Evolutionary conservation across 2,113 vertebrate genomes (phyloP).

Genomic region (Orientallactaga bullata): DNA sequence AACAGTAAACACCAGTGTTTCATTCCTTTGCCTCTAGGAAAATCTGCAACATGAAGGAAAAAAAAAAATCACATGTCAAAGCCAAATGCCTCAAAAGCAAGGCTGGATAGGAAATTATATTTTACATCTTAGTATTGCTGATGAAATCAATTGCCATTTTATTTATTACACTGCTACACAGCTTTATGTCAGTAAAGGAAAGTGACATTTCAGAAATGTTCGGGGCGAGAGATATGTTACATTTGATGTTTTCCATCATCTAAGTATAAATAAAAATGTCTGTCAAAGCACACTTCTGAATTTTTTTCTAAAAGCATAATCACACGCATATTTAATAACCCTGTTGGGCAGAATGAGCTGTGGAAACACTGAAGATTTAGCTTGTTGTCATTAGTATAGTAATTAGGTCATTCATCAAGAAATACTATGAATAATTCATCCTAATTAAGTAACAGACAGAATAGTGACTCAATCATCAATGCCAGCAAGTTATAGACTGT

Average conservation of each 20-base stretch:
- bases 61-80: not conserved
- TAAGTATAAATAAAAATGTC: constrained; percentile 64
- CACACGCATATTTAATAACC: constrained; percentile 78
- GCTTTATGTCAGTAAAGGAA: constrained; percentile 62
- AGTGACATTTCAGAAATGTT: constrained; percentile 67
- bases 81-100: constrained; percentile 38
- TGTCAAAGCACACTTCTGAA: constrained; percentile 51
- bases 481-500: constrained; percentile 63
- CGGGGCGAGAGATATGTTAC: not conserved
- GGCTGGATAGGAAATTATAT: constrained; percentile 22
- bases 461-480: constrained; percentile 79
- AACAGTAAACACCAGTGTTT: not conserved
- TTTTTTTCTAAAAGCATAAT: constrained; percentile 82
- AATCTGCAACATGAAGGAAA: not conserved
- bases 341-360: constrained; percentile 80
- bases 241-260: constrained; percentile 46
- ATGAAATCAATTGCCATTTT: constrained; percentile 39
- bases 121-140: not conserved
- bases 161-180: constrained; percentile 59
- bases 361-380: constrained; percentile 82
- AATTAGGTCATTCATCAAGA: constrained; percentile 80
- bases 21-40: not conserved
- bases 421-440: constrained; percentile 86
- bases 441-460: constrained; percentile 85
- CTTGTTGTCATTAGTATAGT: constrained; percentile 81